Conservation (phyloP, 2,797 vertebrate species). For the Platyrinchus mystaceus region DNA sequence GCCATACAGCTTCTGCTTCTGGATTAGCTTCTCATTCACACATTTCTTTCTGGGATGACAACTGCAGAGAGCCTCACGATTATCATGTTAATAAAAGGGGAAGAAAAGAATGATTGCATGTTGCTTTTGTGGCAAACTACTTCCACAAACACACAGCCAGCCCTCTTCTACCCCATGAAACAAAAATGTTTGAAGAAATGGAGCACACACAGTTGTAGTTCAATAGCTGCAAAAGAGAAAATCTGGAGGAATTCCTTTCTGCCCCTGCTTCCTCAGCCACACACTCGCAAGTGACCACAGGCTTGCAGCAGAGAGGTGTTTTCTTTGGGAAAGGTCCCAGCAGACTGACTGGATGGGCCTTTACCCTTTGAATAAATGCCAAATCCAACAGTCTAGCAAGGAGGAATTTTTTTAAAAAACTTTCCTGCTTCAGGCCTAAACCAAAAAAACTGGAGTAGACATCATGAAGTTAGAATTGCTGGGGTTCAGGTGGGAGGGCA, state of each 20-base stretch:
- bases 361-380: slow-evolving; percentile 50
- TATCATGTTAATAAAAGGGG: neutral
- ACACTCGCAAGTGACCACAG: slow-evolving; percentile 60
- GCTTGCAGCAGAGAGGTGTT: slow-evolving; percentile 53
- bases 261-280: slow-evolving; percentile 8
- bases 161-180: neutral
- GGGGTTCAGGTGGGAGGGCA: neutral
- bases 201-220: neutral
- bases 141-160: neutral
- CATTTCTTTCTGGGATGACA: neutral
- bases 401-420: neutral
- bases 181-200: neutral
- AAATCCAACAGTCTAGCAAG: slow-evolving; percentile 46
- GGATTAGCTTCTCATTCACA: neutral
- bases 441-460: slow-evolving; percentile 22
- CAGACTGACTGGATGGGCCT: slow-evolving; percentile 55
- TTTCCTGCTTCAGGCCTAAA: slow-evolving; percentile 7
- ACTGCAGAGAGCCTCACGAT: neutral
- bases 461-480: neutral
- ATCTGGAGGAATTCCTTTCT: slow-evolving; percentile 16
- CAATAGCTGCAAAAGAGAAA: neutral
- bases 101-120: neutral
- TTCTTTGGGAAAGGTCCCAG: slow-evolving; percentile 60
- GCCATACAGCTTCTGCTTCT: neutral
- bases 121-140: neutral